Percentiles rank a stretch among this genome's conserved stretches.
Conservation (phyloP, 2,797 vertebrate genomes). For the Acestrorhynchus altus region DNA sequence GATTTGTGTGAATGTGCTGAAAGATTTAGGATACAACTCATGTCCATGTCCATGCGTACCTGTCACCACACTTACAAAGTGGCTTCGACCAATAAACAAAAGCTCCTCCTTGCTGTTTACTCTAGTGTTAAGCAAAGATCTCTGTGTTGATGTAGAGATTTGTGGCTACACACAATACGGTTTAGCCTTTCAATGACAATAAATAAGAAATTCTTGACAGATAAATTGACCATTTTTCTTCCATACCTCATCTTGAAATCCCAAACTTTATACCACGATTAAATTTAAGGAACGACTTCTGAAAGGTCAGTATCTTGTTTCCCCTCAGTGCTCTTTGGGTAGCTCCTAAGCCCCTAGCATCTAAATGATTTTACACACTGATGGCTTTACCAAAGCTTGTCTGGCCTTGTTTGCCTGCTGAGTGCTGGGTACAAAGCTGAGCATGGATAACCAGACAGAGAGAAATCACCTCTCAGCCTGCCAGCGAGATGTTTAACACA, state of each 20-base stretch:
- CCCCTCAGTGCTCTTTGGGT: background rate
- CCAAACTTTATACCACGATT: background rate
- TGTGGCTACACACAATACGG: background rate
- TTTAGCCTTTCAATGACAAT: background rate
- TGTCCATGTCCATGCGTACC: slow-evolving; percentile 41
- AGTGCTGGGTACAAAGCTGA: slow-evolving; percentile 1
- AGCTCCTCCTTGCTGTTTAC: slow-evolving; percentile 15
- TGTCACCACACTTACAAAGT: slow-evolving; percentile 49
- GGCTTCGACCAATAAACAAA: slow-evolving; percentile 49
- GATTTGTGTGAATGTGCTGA: slow-evolving; percentile 27
- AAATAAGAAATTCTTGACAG: background rate
- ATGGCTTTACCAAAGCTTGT: slow-evolving; percentile 38
- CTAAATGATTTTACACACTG: slow-evolving; percentile 28
- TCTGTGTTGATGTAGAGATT: slow-evolving; percentile 13
- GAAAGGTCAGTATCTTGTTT: background rate
- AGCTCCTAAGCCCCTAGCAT: background rate
- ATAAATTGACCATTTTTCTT: background rate
- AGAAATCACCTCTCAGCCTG: slow-evolving; percentile 45
- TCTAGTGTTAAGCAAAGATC: slow-evolving; percentile 1
- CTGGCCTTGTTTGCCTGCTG: slow-evolving; percentile 13
- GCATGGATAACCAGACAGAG: slow-evolving; percentile 51
- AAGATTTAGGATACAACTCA: slow-evolving; percentile 43
- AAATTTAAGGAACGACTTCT: background rate
- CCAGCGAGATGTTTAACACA: slow-evolving; percentile 49
- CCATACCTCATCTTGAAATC: background rate